Evolutionary conservation across 2,113 vertebrate genomes (phyloP), one percentile per base, ranked within the genome.

Genomic region (Centropus bengalensis): DNA sequence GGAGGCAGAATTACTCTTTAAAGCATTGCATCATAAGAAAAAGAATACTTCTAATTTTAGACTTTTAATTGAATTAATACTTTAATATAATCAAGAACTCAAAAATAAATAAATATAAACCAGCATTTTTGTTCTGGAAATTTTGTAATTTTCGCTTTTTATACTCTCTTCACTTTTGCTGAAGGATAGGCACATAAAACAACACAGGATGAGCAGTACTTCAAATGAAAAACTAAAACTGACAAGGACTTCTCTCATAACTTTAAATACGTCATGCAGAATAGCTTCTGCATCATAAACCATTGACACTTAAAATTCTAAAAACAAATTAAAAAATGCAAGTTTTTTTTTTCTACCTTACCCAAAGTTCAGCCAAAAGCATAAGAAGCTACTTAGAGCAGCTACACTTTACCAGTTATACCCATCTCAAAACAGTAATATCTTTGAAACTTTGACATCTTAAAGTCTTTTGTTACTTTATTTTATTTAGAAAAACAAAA

Each of bases 181-280:
- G 71, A 86, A 80, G 63, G 20, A 45, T 52, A 80, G 8, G 16
- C 59, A 90, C 38, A 93, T 74, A 77, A 91, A 93, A 79, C 32
- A 92, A 82, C 0, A 2, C 14, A 12, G 69, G 26, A 93, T 4
- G 5, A 96, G 18, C 12, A 84, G 32, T 75, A 30, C 44, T 91
- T 93, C 92, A 92, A 75, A 40, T 75, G 86, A 94, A 86, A 91
- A 93, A 84, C 68, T 86, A 81, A 86, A 95, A 36, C 64, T 83
- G 83, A 88, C 80, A 94, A 83, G 44, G 28, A 19, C 16, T 92
- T 78, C 60, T 92, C 64, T 86, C 71, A 75, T 91, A 90, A 86
- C 82, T 64, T 92, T 91, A 93, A 95, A 90, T 81, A 93, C 94
- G 83, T 90, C 73, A 91, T 44, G 47, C 47, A 90, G n/a, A 94